phyloP scores from a whole-genome alignment of 2,113 vertebrate genomes.

The Triplophysa rosa region DNA sequence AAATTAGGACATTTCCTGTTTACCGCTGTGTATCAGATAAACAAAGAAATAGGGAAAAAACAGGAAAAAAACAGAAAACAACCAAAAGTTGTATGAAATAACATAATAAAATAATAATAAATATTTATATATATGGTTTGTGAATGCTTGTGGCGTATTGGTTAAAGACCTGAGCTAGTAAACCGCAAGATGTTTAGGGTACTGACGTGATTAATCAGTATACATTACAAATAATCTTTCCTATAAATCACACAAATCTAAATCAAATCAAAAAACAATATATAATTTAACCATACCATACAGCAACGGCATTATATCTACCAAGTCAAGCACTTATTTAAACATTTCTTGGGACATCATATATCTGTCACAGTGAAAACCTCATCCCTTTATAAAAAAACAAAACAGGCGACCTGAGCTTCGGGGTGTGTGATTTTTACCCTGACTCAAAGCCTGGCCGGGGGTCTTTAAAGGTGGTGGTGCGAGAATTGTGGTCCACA shows the following conservation, averaged over 20 bases:
- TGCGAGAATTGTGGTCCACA: slow-evolving; percentile 96
- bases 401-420: not conserved
- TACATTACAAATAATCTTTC: too few species aligned
- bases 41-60: not conserved
- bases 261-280: too few species aligned
- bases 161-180: too few species aligned
- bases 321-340: too few species aligned
- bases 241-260: too few species aligned
- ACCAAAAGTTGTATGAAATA: slow-evolving; percentile 1
- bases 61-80: not conserved
- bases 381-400: not conserved
- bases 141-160: not conserved
- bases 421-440: slow-evolving; percentile 71
- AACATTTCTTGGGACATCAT: not conserved
- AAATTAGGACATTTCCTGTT: too few species aligned
- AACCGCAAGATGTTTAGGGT: too few species aligned
- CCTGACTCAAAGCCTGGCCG: slow-evolving; percentile 95
- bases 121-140: not conserved
- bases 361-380: slow-evolving; percentile 4
- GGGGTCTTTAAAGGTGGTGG: slow-evolving; percentile 98
- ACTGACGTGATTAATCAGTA: too few species aligned
- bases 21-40: not conserved
- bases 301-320: too few species aligned
- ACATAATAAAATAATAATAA: not conserved
- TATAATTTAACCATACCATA: too few species aligned